Conservation (phyloP, 2,113 vertebrate species). For the Sitta europaea region DNA sequence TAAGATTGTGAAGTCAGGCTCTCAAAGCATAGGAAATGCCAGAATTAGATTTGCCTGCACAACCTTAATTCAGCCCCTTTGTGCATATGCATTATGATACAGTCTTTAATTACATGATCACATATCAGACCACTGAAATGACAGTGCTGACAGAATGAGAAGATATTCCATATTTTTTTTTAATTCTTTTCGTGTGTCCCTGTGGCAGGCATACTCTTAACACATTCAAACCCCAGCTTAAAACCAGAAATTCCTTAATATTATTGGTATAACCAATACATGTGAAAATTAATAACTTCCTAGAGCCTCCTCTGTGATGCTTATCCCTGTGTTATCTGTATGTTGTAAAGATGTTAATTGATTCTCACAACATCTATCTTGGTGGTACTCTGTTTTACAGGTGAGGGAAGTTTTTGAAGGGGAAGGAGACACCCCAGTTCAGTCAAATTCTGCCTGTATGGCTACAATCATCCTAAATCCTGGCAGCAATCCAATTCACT, state of each 20-base stretch:
- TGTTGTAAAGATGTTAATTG: background rate
- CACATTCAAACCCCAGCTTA: background rate
- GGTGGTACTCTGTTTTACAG: background rate
- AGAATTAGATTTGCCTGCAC: slow-evolving; percentile 68
- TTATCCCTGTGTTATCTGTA: background rate
- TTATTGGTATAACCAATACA: background rate
- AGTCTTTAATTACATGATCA: slow-evolving; percentile 61
- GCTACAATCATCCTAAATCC: background rate
- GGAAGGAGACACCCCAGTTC: background rate
- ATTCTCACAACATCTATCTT: background rate
- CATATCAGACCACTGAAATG: slow-evolving; percentile 38
- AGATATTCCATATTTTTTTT: background rate
- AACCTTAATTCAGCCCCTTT: slow-evolving; percentile 65
- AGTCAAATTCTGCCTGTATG: background rate
- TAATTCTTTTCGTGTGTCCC: background rate
- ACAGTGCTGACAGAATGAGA: background rate
- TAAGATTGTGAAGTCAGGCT: slow-evolving; percentile 64
- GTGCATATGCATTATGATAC: slow-evolving; percentile 67
- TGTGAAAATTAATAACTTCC: background rate
- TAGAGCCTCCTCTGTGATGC: background rate
- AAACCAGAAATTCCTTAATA: background rate
- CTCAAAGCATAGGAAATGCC: slow-evolving; percentile 53
- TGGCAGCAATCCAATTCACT: background rate
- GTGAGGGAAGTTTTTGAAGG: background rate
- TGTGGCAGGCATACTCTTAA: background rate